A percentile compares a stretch with the other conserved stretches of the same genome.
phyloP scores from a whole-genome alignment of 2,113 vertebrate genomes.

The Mustelus asterias region DNA sequence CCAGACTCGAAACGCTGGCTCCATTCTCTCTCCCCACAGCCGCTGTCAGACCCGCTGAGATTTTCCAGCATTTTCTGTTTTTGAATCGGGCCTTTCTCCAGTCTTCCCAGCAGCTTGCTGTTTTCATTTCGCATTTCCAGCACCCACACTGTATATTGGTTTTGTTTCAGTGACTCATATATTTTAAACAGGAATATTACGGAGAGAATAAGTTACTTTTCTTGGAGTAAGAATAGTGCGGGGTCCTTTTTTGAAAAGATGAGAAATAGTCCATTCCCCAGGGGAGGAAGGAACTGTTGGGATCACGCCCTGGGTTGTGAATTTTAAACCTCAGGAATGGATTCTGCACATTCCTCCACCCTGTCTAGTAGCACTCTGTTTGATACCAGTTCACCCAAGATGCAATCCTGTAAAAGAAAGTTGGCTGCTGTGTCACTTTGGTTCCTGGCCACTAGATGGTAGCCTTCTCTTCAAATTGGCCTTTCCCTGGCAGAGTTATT shows the following conservation, averaged over 20 bases:
- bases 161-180: not conserved
- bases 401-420: not conserved
- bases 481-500: slow-evolving; percentile 32
- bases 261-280: not conserved
- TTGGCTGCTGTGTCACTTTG: not conserved
- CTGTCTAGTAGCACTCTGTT: not conserved
- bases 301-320: not conserved
- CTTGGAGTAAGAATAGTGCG: not conserved
- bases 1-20: too few species aligned
- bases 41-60: too few species aligned
- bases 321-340: not conserved
- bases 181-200: not conserved
- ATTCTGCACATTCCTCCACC: not conserved
- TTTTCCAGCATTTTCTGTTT: too few species aligned
- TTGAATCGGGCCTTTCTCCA: not conserved
- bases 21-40: too few species aligned
- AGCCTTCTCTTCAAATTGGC: not conserved
- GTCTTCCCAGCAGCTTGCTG: not conserved
- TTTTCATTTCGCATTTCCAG: not conserved
- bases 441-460: not conserved
- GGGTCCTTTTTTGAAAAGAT: not conserved
- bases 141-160: not conserved
- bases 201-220: too few species aligned
- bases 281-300: not conserved
- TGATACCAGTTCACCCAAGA: not conserved